phyloP scores from a whole-genome alignment of 2,113 vertebrate genomes.

The Sprattus sprattus region DNA sequence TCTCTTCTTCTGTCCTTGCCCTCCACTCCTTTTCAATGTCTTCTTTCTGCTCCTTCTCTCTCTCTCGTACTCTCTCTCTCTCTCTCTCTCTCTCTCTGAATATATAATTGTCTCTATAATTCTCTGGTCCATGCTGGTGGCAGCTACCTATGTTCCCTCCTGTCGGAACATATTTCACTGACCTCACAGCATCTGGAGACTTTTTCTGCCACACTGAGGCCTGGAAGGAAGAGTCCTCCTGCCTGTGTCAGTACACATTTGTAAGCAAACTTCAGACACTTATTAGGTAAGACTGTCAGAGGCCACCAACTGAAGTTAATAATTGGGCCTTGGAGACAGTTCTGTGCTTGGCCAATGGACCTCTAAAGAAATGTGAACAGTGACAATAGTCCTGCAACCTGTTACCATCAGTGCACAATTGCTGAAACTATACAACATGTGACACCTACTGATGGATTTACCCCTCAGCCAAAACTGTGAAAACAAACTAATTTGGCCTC shows the following conservation, averaged over 20 bases:
- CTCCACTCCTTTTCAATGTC: not conserved
- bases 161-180: slow-evolving; percentile 31
- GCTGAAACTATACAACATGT: too few species aligned
- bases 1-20: not conserved
- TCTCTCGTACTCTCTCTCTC: not conserved
- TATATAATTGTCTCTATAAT: not conserved
- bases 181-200: not conserved
- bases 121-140: slow-evolving; percentile 24
- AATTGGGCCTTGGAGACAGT: not conserved
- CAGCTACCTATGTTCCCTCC: slow-evolving; percentile 38
- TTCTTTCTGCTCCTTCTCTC: not conserved
- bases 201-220: not conserved
- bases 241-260: not conserved
- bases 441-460: too few species aligned
- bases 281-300: not conserved
- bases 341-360: not conserved
- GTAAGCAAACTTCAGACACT: slow-evolving; percentile 1
- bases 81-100: slow-evolving; percentile 5
- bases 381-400: not conserved
- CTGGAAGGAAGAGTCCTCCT: not conserved
- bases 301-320: not conserved
- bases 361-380: not conserved
- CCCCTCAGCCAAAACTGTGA: too few species aligned
- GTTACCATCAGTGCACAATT: too few species aligned
- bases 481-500: too few species aligned